Evolutionary conservation across 2,113 vertebrate species (phyloP), one percentile per base, ranked within the genome.

Genomic region (Calidris pugnax): DNA sequence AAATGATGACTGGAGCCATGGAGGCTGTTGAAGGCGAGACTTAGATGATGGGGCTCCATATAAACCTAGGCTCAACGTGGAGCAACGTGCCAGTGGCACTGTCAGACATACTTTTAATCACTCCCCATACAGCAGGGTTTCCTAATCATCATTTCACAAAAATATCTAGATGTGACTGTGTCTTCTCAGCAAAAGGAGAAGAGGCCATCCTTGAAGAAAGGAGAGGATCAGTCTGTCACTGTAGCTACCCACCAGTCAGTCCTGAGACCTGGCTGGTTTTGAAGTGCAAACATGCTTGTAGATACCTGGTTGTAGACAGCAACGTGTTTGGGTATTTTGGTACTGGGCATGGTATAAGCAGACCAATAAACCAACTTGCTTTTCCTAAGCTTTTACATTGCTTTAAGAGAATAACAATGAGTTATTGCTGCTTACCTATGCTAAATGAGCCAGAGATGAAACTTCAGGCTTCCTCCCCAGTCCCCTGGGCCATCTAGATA

Each of bases 371-470:
- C 30, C 59, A 85, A 56, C 74, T 87, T 72, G 57, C 62, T 96
- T 93, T 91, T 75, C 39, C 62, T 68, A 56, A 93, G 83, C 60
- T 95, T 88, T 86, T 82, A 30, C 39, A 32, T 72, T 55, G 39
- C 69, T 95, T 86, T 62, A 72, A 69, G 64, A 89, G 90, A 91
- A 85, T 87, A 92, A 79, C 72, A 89, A 89, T 18, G 45, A 95
- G 77, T 92, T 92, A 93, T 88, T 82, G 59, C 80, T 91, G 68
- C 90, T 96, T 93, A 96, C 91, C 95, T 97, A 83, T 88, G 88
- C 93, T 92, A 96, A 97, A 94, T 77, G 81, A 97, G 77, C 80
- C 93, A 95, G 84, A 79, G 53, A 89, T 74, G 91, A 95, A 96
- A 93, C 86, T 95, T 87, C 63, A 95, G 77, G 57, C 85, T 95